Conservation (phyloP, 2,113 vertebrate genomes). For the Chlamydotis undulata region DNA sequence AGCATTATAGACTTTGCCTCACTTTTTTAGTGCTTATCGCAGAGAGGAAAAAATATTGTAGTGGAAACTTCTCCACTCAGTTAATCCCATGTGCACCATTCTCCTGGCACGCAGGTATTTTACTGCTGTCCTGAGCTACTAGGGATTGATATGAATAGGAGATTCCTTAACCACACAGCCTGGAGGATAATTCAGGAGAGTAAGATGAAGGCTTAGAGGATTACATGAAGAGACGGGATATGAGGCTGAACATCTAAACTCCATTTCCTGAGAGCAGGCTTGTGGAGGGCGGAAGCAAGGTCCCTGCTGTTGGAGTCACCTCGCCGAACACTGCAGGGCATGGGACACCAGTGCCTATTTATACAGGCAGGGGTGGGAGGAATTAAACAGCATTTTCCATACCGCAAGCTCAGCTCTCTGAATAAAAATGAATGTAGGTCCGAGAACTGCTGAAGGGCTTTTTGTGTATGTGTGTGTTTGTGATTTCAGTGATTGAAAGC, state of each 20-base stretch:
- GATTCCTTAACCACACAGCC: not conserved
- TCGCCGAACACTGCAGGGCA: accelerated
- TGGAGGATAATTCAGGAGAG: not conserved
- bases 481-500: not conserved
- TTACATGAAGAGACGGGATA: not conserved
- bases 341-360: not conserved
- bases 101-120: not conserved
- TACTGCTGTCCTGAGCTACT: not conserved
- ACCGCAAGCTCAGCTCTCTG: not conserved
- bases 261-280: not conserved
- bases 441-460: not conserved
- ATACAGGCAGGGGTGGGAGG: not conserved
- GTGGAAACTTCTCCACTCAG: not conserved
- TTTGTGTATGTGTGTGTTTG: not conserved
- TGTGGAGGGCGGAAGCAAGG: not conserved
- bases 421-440: not conserved
- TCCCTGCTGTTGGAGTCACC: not conserved
- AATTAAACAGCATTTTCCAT: not conserved
- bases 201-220: not conserved
- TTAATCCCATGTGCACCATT: not conserved
- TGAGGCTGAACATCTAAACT: not conserved
- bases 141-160: not conserved
- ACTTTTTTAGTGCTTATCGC: not conserved
- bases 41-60: not conserved
- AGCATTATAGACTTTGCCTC: not conserved